Evolutionary conservation across 2,113 vertebrate species (phyloP), one percentile per base, ranked within the genome.

Genomic region (Albula glossodonta): DNA sequence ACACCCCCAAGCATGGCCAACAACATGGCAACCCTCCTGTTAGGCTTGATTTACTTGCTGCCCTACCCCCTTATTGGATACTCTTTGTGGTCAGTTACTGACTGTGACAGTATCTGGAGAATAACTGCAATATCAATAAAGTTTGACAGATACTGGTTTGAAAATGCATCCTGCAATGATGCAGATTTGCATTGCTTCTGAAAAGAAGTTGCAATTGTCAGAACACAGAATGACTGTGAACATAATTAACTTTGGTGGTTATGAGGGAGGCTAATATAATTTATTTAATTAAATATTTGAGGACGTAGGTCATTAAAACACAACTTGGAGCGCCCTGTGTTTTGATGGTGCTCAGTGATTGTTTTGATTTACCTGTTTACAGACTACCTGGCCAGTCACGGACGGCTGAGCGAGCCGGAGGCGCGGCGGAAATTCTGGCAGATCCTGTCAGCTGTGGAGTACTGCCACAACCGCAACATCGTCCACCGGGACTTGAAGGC

Each of bases 401-500:
- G 97, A 51, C 95, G 95, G 2, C 91, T 97, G 82, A 97, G 94
- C 5, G 97, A 97, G 84, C 48, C 93, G 5, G 96, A 97, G 86
- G 96, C 97, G 2, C 94, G 96, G 82, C 91, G 96, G 80, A 97
- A 96, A 85, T 97, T 97, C 94, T 96, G 96, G 96, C 97, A 97
- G 90, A 97, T 97, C 89, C 93, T 97, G 11, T 95, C 95, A 0
- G 97, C 97, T 0, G 96, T 97, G 81, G 97, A 97, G 85, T 97
- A 97, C 86, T 97, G 97, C 91, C 97, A 97, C 0, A 90, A 93
- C 49, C 93, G 92, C 66, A 96, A 96, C 81, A 94, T 97, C 82
- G 96, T 97, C 15, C 96, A 97, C 86, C 92, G 96, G 41, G 96
- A 97, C 90, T 95, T 97, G 80, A 97, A 97, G 84, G 97, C 96